Base-by-base conservation (phyloP, 35 echinoderm and acorn worm genomes). In the Acanthaster planci region DNA sequence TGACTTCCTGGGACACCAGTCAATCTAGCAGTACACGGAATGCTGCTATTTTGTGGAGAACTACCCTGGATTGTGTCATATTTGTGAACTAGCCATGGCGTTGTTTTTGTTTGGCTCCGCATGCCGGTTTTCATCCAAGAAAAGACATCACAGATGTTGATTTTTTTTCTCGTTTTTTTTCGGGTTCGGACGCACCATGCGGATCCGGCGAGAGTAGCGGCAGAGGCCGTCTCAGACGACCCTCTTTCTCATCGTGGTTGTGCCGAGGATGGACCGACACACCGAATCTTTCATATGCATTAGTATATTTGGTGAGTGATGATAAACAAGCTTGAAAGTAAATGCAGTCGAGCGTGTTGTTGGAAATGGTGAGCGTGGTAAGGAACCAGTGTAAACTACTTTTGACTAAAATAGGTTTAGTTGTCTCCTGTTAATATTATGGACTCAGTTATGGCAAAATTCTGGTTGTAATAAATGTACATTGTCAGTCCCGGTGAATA, bases 281-380 rank as follows among this genome's bases (percentile, higher is more conserved):
- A 87, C 94, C 79, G 87, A 97, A 78, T 97, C 80, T 93, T 97
- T 97, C 82, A 82, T 97, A 90, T 97, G 90, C 90, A 75, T 97
- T 79, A 88, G 94, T 92, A 79, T 97, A 79, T 82, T 97, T 86
- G 94, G 94, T 97, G 78, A 97, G 94, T 92, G 37, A 29, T 40
- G 29, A 18, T 6, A n/a, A 26, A 26, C 56, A 59, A 59, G 19
- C 19, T 5, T n/a, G 27, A 59, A 5, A 26, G 56, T 7, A 59
- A 59, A 59, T 59, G 8, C n/a, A n/a, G n/a, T n/a, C n/a, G n/a
- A n/a, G n/a, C n/a, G n/a, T n/a, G n/a, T n/a, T n/a, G n/a, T n/a
- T n/a, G n/a, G n/a, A n/a, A n/a, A n/a, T n/a, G n/a, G n/a, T n/a
- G n/a, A n/a, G n/a, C n/a, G n/a, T n/a, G n/a, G n/a, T n/a, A n/a